Evolutionary conservation across 2,113 vertebrate genomes (phyloP).

Genomic region (Callocephalon fimbriatum): DNA sequence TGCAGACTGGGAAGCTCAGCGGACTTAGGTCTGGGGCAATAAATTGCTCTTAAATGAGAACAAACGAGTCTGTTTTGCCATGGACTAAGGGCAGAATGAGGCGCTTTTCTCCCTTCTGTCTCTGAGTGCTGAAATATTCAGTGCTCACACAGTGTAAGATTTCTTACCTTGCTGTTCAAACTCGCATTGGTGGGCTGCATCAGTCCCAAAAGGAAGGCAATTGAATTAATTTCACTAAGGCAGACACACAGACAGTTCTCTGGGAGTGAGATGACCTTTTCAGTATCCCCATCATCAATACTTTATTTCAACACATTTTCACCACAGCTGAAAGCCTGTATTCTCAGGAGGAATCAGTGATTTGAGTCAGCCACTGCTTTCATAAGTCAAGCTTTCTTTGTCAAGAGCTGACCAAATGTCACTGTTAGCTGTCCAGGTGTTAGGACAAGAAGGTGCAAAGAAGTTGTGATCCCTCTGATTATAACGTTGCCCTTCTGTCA

Average conservation of each 20-base stretch:
- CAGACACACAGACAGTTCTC: slow-evolving; percentile 21
- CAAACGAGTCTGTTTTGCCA: neutral
- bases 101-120: neutral
- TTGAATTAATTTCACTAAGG: slow-evolving; percentile 61
- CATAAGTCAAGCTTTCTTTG: neutral
- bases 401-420: slow-evolving; percentile 50
- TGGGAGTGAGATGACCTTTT: slow-evolving; percentile 59
- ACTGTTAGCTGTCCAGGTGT: neutral
- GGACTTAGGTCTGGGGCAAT: neutral
- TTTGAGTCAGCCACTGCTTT: slow-evolving; percentile 35
- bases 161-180: slow-evolving; percentile 23
- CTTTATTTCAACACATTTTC: slow-evolving; percentile 64
- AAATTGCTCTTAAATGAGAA: neutral
- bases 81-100: neutral
- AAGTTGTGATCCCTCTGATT: neutral
- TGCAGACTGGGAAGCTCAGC: neutral
- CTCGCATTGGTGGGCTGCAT: slow-evolving; percentile 1
- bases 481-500: neutral
- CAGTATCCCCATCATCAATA: slow-evolving; percentile 38
- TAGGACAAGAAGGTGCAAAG: neutral
- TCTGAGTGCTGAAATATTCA: neutral
- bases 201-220: neutral
- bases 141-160: neutral
- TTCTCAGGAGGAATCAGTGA: slow-evolving; percentile 7
- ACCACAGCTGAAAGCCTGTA: slow-evolving; percentile 33